Conservation (phyloP, 2,113 vertebrate species). For the Datnioides undecimradiatus region DNA sequence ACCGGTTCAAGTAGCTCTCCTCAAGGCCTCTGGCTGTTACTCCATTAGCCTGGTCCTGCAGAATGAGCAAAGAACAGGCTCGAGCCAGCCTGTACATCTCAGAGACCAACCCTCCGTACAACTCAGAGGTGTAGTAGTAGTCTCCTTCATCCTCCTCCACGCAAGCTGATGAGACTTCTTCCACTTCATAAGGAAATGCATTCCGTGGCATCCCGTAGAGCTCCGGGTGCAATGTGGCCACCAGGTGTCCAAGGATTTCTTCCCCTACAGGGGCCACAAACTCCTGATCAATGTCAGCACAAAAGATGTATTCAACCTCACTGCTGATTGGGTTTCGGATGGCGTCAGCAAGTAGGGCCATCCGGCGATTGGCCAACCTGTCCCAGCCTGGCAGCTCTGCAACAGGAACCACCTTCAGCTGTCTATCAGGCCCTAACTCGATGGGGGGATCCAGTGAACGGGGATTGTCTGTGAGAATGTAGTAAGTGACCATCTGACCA, state of each 20-base stretch:
- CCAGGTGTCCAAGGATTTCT: conserved; percentile 82
- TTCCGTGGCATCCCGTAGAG: conserved; percentile 67
- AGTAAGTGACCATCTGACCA: conserved; percentile 82
- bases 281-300: conserved; percentile 82
- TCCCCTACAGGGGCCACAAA: conserved; percentile 80
- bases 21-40: conserved; percentile 77
- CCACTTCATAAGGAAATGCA: conserved; percentile 75
- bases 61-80: conserved; percentile 78
- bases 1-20: conserved; percentile 87
- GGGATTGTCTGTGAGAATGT: conserved; percentile 84
- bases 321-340: conserved; percentile 62
- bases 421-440: conserved; percentile 68
- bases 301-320: conserved; percentile 83
- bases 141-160: conserved; percentile 80
- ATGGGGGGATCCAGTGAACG: conserved; percentile 66
- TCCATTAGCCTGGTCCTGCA: conserved; percentile 77
- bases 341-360: conserved; percentile 73
- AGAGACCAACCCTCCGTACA: conserved; percentile 80
- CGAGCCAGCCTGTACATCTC: conserved; percentile 76
- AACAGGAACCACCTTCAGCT: conserved; percentile 74
- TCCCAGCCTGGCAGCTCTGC: conserved; percentile 81
- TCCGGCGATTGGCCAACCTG: conserved; percentile 72
- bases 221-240: conserved; percentile 82
- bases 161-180: conserved; percentile 71
- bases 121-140: conserved; percentile 85